Base-by-base conservation (phyloP, 1,140 invertebrate genomes). In the Lepidostoma basale region DNA sequence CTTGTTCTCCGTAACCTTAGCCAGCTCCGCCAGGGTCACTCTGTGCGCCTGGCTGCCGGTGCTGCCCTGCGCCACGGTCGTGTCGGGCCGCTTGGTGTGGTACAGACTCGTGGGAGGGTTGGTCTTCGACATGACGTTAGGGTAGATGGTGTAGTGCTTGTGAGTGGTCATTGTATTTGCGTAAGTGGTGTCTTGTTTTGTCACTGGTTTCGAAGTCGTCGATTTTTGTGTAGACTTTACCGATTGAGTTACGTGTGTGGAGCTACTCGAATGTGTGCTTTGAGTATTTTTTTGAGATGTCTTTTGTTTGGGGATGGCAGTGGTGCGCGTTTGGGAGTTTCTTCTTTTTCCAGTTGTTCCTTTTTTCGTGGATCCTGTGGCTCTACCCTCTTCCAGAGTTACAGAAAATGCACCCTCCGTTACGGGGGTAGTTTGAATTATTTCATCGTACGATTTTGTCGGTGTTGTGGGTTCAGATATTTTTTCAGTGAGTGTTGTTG, bases 111-210 rank as follows among this genome's bases (percentile, higher is more conserved):
- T 66, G 3, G 69, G 40, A 59, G 70, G 66, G 36, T 71, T 71
- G 0, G 66, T 60, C 18, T 67, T 67, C n/a, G 45, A 64, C 58
- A 78, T 73, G 52, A 82, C 73, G 36, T 76, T 63, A 26, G 81
- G 77, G 40, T 77, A 74, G 22, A 83, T 82, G n/a, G 81, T 79
- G 49, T 82, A 83, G 62, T 81, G 79, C 68, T 83, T 82, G 9
- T 80, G 81, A 33, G 79, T 78, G 23, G 77, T 76, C 58, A 75
- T 73, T 8, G 62, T 62, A 26, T 20, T 62, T 28, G 23, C 22
- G n/a, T 36, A 40, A 0, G 59, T 26, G 16, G 70, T 65, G 26
- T 62, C 47, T 39, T 63, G 65, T 26, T 45, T 49, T 0, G 75
- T 77, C 74, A 78, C 81, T 3, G 77, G 75, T 3, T 76, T 77